Evolutionary conservation across 2,113 vertebrate species (phyloP).

Genomic region (Podarcis cretensis): DNA sequence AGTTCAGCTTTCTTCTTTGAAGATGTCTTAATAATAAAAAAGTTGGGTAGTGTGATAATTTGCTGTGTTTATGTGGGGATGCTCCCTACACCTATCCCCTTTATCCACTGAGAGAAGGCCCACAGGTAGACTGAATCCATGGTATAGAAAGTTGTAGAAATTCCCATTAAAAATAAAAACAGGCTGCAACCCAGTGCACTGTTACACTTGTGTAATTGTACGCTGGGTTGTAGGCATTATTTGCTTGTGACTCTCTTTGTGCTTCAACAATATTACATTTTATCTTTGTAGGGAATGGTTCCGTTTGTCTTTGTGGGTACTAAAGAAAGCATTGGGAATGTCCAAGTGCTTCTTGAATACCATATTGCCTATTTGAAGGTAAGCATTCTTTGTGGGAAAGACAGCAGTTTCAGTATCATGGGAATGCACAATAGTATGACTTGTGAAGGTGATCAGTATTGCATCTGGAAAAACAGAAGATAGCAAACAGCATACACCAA

Average conservation of each 20-base stretch:
- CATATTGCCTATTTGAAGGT: conserved; percentile 98
- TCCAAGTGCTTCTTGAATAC: conserved; percentile 95
- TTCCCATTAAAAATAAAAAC: background rate
- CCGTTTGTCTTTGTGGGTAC: conserved; percentile 98
- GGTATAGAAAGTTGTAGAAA: background rate
- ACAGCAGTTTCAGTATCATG: background rate
- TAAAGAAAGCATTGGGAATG: conserved; percentile 96
- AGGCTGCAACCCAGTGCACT: background rate
- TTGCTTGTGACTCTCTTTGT: background rate
- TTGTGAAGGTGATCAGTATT: background rate
- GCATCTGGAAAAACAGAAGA: background rate
- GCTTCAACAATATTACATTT: conserved; percentile 20
- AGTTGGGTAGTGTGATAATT: background rate
- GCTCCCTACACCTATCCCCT: background rate
- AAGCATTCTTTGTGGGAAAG: conserved; percentile 58
- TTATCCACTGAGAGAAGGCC: too few relatives aligned
- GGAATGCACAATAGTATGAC: background rate
- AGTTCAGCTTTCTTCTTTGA: background rate
- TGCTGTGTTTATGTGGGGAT: background rate
- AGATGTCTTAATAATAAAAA: background rate
- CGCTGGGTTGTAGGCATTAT: background rate
- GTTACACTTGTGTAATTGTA: background rate
- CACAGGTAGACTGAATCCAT: background rate
- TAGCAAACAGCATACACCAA: background rate
- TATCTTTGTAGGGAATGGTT: conserved; percentile 91